phyloP scores from a whole-genome alignment of 1,140 invertebrate species.

The Nixonia krombeini region DNA sequence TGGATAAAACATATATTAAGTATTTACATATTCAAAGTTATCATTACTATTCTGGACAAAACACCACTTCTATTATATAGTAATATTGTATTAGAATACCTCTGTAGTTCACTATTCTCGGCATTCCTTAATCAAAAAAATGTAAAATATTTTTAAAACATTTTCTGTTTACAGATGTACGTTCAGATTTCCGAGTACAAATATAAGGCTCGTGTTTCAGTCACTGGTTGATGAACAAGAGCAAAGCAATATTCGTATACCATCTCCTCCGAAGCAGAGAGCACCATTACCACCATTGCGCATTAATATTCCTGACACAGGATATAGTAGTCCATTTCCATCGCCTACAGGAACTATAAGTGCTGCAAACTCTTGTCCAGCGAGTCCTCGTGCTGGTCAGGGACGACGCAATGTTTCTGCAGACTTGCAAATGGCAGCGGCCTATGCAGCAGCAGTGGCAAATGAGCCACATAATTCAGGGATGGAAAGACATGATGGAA shows the following conservation, averaged over 20 bases:
- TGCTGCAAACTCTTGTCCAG: slow-evolving; percentile 95
- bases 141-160: background rate
- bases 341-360: slow-evolving; percentile 93
- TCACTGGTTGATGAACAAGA: slow-evolving; percentile 85
- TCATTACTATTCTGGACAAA: too few relatives aligned
- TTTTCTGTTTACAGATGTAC: slow-evolving; percentile 83
- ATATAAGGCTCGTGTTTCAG: slow-evolving; percentile 94
- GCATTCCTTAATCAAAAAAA: background rate
- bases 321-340: slow-evolving; percentile 90
- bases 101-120: too few relatives aligned
- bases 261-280: slow-evolving; percentile 66
- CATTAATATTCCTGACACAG: slow-evolving; percentile 90
- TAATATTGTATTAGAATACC: too few relatives aligned
- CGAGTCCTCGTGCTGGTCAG: slow-evolving; percentile 88
- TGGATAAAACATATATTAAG: too few relatives aligned
- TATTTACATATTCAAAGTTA: too few relatives aligned
- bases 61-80: too few relatives aligned
- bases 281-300: slow-evolving; percentile 80
- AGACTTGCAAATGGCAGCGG: slow-evolving; percentile 81
- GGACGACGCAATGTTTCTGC: slow-evolving; percentile 77
- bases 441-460: slow-evolving; percentile 77
- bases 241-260: slow-evolving; percentile 64
- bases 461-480: slow-evolving; percentile 62
- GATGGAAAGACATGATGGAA: slow-evolving; percentile 58
- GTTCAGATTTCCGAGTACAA: slow-evolving; percentile 96